Base-by-base conservation (phyloP, 2,797 vertebrate species). In the Acipenser transmontanus region DNA sequence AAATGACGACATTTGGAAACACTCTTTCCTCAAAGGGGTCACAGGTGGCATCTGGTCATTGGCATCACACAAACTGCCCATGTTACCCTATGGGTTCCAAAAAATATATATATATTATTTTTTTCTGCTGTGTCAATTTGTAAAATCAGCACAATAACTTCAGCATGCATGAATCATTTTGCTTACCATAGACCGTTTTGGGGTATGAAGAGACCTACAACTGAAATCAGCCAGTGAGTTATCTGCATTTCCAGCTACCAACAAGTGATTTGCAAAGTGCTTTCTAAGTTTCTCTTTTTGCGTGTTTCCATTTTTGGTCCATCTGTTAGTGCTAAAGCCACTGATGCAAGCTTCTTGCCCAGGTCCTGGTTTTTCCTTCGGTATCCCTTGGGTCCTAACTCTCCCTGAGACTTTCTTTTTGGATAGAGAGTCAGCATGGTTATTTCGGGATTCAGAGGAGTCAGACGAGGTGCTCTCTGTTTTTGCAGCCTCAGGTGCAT, bases 311-410 rank as follows among this genome's bases (percentile, higher is more conserved):
- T 52, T 77, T 68, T 71, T 78, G 52, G 75, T 86, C 90, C 90
- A 91, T 20, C 90, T 84, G 62, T 68, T 89, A 68, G 86, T 77
- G 0, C 85, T 90, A 70, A 86, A 67, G 0, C 88, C 90, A 2
- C 88, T 91, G 71, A 92, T 78, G 1, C 85, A 85, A 1, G 66
- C 88, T 72, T 87, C 91, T 64, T 88, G 84, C 3, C 70, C 71
- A 0, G 79, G 83, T 11, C 52, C 71, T 10, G 66, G 79, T 63
- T 71, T 80, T 47, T 79, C 82, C 66, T 72, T 80, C 0, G 64
- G 66, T 63, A 65, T 70, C 50, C 6, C 11, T 12, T 50, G 47
- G 0, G 8, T 8, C 52, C 69, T 81, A 62, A 64, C 66, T 59
- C 68, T 70, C 61, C 77, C 71, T 17, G 61, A 59, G 48, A 49